These are phyloP conservation scores for Brachyalestes nurse DNA, from an alignment of 2,797 vertebrate species.

Conservation along the genomic window DNA sequence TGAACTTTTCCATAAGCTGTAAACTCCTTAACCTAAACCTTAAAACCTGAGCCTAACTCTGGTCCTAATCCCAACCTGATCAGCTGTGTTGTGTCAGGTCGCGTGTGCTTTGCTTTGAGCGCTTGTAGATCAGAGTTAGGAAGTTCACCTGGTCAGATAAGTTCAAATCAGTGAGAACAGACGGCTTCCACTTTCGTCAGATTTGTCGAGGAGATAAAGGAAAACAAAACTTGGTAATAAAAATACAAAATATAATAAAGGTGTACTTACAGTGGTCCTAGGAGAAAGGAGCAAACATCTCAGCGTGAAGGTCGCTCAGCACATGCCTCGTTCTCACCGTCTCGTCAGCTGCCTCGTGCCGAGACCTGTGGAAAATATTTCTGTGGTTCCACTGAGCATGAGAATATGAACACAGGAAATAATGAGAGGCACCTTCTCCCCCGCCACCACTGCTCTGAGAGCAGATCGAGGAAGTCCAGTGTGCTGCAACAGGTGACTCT, in stretches of 20 bases:
- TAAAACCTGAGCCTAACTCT: background rate
- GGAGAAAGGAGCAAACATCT: too few species aligned
- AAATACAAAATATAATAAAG: background rate
- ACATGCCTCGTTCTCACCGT: background rate
- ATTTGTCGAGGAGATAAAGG: background rate
- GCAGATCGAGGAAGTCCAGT: background rate
- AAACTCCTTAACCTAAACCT: background rate
- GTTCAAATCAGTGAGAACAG: too few species aligned
- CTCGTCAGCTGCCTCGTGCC: background rate
- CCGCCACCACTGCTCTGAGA: constrained; percentile 1
- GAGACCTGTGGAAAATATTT: constrained; percentile 22
- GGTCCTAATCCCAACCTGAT: background rate
- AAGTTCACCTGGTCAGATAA: background rate
- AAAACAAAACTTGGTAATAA: background rate
- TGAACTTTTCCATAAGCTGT: background rate
- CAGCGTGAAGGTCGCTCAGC: background rate
- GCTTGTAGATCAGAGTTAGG: background rate
- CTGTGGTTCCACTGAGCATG: constrained; percentile 9
- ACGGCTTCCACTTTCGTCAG: background rate
- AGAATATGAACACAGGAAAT: constrained; percentile 40
- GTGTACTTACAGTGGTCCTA: background rate
- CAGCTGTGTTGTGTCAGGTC: too few species aligned
- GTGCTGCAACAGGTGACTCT: background rate
- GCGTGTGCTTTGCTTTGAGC: background rate
- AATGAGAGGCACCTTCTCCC: constrained; percentile 24